Percentiles rank a stretch among this genome's conserved stretches.
Evolutionary conservation across 1,140 invertebrate genomes (phyloP).

Genomic region (Oreohelix idahoensis): DNA sequence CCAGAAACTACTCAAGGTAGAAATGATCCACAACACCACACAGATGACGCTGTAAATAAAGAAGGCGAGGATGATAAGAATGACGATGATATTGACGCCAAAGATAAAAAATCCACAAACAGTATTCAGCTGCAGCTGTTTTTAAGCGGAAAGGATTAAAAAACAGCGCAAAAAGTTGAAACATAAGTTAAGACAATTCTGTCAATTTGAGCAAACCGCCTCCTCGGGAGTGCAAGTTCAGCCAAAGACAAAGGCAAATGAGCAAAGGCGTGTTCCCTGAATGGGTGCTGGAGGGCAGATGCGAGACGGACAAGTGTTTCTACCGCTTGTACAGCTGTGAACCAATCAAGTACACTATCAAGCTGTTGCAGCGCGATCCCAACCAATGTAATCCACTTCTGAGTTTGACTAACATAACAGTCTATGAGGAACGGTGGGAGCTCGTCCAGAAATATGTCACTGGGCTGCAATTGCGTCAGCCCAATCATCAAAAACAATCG

Average conservation of each 20-base stretch:
- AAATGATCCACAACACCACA: neutral
- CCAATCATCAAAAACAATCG: neutral
- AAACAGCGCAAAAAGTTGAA: conserved; percentile 49
- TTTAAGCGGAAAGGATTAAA: conserved; percentile 46
- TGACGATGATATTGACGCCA: neutral
- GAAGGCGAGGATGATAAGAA: neutral
- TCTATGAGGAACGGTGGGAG: conserved; percentile 60
- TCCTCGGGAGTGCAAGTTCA: conserved; percentile 60
- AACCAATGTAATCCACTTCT: conserved; percentile 61
- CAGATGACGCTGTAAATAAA: neutral
- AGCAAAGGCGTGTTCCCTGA: conserved; percentile 56
- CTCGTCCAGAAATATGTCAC: conserved; percentile 50
- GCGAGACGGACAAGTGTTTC: conserved; percentile 58
- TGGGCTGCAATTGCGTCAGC: conserved; percentile 54
- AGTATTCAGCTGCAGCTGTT: conserved; percentile 30
- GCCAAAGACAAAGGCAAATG: conserved; percentile 46
- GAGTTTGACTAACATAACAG: conserved; percentile 48
- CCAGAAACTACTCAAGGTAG: neutral
- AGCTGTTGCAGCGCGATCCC: conserved; percentile 59
- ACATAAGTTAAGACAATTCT: conserved; percentile 45
- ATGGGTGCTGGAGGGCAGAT: conserved; percentile 52
- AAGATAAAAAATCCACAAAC: neutral
- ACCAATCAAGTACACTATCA: conserved; percentile 55
- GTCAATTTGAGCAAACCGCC: conserved; percentile 45
- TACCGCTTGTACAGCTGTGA: conserved; percentile 59